Base-by-base conservation (phyloP, 1,140 invertebrate genomes). In the Drosophila nikananu region DNA sequence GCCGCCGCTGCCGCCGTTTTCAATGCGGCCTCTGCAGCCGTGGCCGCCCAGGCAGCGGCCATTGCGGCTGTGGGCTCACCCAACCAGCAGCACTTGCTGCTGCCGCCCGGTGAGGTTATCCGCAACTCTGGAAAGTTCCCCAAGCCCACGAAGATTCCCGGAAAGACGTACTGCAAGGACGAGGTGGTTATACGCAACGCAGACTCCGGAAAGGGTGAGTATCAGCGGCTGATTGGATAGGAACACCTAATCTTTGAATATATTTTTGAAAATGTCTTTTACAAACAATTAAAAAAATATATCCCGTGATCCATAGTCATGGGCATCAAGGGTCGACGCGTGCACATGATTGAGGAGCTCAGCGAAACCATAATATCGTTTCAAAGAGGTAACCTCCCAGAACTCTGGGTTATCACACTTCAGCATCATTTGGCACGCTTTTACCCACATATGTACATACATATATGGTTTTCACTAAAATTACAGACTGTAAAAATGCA, bases 281-380 rank as follows among this genome's bases (percentile, higher is more conserved):
- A 21, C n/a, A 35, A 46, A 17, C 35, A 6, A 49, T 58, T 5
- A 10, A 30, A 32, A 7, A 30, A 30, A 13, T 27, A 39, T 27
- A 39, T 35, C 15, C 44, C 30, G n/a, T 42, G 37, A 30, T 63
- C 25, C 30, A 23, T 23, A 98, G 98, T 99, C 94, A 99, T 99
- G 98, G 98, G 98, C 95, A 98, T 99, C 95, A 98, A 98, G 95
- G 98, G 98, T 93, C 95, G 98, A 92, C 95, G 98, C 93, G 98
- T 99, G 94, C 98, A 98, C 95, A 97, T 98, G 96, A 99, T 99
- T 94, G 98, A 99, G 95, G 97, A 98, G 94, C 95, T 99, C 94
- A 98, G 97, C 95, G 97, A 98, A 94, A 99, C 98, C 90, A 97
- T 99, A 94, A 98, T 99, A 95, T 98, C 97, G 93, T 99, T 99